Percentiles rank a stretch among this genome's conserved stretches.
Conservation (phyloP, 2,888 invertebrate genomes). For the Mimachlamys varia region DNA sequence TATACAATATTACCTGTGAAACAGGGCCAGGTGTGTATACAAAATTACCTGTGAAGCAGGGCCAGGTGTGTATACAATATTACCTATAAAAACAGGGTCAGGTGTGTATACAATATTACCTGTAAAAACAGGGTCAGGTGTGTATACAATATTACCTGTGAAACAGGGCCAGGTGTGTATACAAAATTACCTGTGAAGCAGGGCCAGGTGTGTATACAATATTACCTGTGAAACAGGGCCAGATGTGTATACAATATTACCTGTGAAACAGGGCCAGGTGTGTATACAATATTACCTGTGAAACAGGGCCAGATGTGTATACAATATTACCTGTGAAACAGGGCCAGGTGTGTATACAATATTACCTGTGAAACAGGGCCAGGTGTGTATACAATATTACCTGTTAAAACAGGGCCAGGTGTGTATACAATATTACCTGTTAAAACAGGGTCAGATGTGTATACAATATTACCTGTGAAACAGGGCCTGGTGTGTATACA, state of each 20-base stretch:
- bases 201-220: conserved; percentile 84
- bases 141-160: background rate
- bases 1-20: background rate
- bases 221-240: background rate
- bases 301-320: background rate
- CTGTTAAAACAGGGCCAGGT: conserved; percentile 46
- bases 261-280: background rate
- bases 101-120: background rate
- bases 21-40: background rate
- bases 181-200: conserved; percentile 88
- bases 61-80: background rate
- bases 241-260: background rate
- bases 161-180: background rate
- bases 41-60: background rate
- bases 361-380: background rate
- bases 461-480: background rate
- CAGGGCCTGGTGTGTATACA: conserved; percentile 50
- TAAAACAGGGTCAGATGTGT: background rate
- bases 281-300: background rate
- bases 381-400: background rate
- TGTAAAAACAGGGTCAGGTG: conserved; percentile 6
- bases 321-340: background rate
- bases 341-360: background rate
- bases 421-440: conserved; percentile 36
- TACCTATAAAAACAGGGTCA: background rate